phyloP scores from a whole-genome alignment of 2,113 vertebrate genomes.

The Zootoca vivipara region DNA sequence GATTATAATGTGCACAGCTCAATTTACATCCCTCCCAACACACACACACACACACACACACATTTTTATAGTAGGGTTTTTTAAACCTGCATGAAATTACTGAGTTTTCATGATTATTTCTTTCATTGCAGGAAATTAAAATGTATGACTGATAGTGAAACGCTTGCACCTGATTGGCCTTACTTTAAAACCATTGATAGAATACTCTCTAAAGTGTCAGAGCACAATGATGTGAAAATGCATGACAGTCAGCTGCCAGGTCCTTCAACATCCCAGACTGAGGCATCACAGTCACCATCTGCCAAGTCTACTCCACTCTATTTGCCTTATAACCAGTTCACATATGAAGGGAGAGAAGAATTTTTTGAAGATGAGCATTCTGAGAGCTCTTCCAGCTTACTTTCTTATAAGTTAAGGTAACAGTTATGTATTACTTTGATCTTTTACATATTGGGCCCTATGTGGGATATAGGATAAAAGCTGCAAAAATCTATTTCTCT shows the following conservation, averaged over 20 bases:
- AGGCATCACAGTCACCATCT: conserved; percentile 82
- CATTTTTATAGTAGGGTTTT: too few relatives aligned
- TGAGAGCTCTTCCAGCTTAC: conserved; percentile 78
- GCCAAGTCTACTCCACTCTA: conserved; percentile 86
- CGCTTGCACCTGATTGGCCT: conserved; percentile 89
- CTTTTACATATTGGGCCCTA: background rate
- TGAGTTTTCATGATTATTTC: conserved; percentile 64
- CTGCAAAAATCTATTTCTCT: background rate
- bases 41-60: too few relatives aligned
- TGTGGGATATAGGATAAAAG: background rate
- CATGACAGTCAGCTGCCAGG: conserved; percentile 83
- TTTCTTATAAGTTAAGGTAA: conserved; percentile 83
- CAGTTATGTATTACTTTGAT: conserved; percentile 10
- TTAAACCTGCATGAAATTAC: conserved; percentile 10
- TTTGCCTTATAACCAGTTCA: conserved; percentile 91
- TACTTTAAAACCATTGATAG: conserved; percentile 95
- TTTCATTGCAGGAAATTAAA: conserved; percentile 89
- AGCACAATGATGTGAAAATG: conserved; percentile 84
- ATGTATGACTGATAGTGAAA: conserved; percentile 83
- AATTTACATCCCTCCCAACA: too few relatives aligned
- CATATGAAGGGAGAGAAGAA: conserved; percentile 91
- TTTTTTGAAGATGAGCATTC: conserved; percentile 84
- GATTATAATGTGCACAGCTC: too few relatives aligned
- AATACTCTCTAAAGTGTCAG: conserved; percentile 90
- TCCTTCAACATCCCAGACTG: conserved; percentile 87